phyloP scores from a whole-genome alignment of 2,888 invertebrate species.

The Eilema sororculum region DNA sequence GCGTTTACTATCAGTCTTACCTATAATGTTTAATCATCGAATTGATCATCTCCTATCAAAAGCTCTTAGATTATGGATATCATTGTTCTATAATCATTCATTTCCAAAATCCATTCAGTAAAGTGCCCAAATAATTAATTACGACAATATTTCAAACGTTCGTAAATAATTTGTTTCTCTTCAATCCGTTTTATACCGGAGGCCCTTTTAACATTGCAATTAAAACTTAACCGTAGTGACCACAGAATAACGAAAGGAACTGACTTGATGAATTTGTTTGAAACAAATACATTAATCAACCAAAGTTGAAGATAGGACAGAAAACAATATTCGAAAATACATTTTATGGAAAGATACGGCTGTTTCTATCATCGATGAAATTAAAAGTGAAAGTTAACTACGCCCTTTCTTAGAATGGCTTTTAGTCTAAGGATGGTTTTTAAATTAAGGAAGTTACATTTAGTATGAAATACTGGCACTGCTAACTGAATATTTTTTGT shows the following conservation, averaged over 20 bases:
- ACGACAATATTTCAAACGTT: constrained; percentile 7
- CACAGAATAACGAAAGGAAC: constrained; percentile 7
- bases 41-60: background rate
- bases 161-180: constrained; percentile 4
- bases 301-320: background rate
- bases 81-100: background rate
- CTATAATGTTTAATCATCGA: background rate
- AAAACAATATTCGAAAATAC: background rate
- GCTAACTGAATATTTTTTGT: background rate
- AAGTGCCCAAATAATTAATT: constrained; percentile 6
- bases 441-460: background rate
- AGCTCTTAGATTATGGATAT: background rate
- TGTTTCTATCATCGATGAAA: background rate
- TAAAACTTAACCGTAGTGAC: constrained; percentile 17
- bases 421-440: no score
- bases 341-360: background rate
- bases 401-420: no score
- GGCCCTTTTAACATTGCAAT: constrained; percentile 22
- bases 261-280: background rate
- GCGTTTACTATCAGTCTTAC: no score
- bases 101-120: background rate
- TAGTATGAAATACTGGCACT: background rate
- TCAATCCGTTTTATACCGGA: constrained; percentile 5
- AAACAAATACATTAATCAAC: background rate
- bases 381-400: background rate